These are phyloP conservation scores for Pegoplata infirma DNA, from an alignment of 2,888 invertebrate species.

Conservation along the genomic window DNA sequence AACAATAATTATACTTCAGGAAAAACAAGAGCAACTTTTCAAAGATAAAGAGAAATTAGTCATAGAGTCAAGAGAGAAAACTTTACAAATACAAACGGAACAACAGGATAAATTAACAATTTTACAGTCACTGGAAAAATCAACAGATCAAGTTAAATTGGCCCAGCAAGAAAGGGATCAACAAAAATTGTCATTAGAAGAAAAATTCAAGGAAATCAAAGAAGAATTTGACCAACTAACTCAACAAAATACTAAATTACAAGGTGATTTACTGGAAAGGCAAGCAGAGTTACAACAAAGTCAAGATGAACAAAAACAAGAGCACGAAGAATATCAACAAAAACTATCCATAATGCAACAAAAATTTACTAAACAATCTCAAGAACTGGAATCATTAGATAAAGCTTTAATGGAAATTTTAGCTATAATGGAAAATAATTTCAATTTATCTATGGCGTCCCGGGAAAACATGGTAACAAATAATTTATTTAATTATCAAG, in stretches of 20 bases:
- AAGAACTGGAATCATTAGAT: conserved; percentile 51
- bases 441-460: conserved; percentile 40
- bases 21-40: conserved; percentile 24
- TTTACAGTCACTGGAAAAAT: conserved; percentile 60
- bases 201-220: conserved; percentile 41
- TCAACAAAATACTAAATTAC: conserved; percentile 50
- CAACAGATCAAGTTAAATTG: conserved; percentile 61
- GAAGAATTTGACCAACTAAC: conserved; percentile 23
- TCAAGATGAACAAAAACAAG: conserved; percentile 56
- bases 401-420: conserved; percentile 49
- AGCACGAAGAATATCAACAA: conserved; percentile 56
- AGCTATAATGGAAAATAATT: conserved; percentile 58
- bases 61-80: conserved; percentile 23
- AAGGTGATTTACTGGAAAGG: conserved; percentile 56
- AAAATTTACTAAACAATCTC: conserved; percentile 43
- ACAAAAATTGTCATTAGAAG: conserved; percentile 32
- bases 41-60: conserved; percentile 50
- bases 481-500: conserved; percentile 47
- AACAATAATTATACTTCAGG: conserved; percentile 21
- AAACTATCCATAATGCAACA: conserved; percentile 40
- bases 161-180: conserved; percentile 48
- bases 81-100: conserved; percentile 49
- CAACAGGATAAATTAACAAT: conserved; percentile 62
- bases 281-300: conserved; percentile 49
- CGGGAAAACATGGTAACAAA: too few species aligned